Conservation (phyloP, 2,888 invertebrate genomes). For the Troides helena region DNA sequence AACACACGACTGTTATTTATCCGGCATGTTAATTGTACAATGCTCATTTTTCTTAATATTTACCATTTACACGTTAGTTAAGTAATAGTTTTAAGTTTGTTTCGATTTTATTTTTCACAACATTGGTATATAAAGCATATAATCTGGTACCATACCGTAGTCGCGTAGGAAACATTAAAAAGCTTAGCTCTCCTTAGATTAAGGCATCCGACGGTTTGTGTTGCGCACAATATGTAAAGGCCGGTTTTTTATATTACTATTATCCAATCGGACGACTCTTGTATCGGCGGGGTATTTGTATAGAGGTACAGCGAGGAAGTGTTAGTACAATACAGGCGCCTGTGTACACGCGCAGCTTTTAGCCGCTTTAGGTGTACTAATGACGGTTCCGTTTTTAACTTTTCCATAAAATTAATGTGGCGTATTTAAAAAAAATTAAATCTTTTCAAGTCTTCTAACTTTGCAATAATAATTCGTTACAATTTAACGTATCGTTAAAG, state of each 20-base stretch:
- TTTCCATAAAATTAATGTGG: slow-evolving; percentile 46
- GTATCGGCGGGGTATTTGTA: slow-evolving; percentile 45
- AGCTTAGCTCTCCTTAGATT: slow-evolving; percentile 55
- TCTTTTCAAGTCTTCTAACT: slow-evolving; percentile 29
- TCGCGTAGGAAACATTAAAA: slow-evolving; percentile 49
- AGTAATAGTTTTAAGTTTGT: slow-evolving; percentile 66
- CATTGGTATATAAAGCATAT: slow-evolving; percentile 46
- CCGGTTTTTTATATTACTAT: slow-evolving; percentile 37
- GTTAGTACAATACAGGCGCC: slow-evolving; percentile 28
- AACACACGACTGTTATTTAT: slow-evolving; percentile 73
- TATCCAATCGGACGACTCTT: slow-evolving; percentile 34
- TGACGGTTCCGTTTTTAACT: slow-evolving; percentile 56
- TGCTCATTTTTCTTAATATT: slow-evolving; percentile 75
- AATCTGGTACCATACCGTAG: slow-evolving; percentile 60
- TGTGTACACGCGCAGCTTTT: slow-evolving; percentile 41
- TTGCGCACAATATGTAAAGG: slow-evolving; percentile 65
- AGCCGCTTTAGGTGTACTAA: slow-evolving; percentile 62
- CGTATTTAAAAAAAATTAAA: slow-evolving; percentile 34
- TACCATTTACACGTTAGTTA: slow-evolving; percentile 72
- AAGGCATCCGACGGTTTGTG: slow-evolving; percentile 50
- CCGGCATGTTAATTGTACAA: slow-evolving; percentile 67
- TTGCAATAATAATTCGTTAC: slow-evolving; percentile 14
- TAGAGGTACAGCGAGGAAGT: slow-evolving; percentile 50
- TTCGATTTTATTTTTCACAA: slow-evolving; percentile 55
- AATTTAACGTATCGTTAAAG: not conserved